Evolutionary conservation across 2,888 invertebrate genomes (phyloP).

Genomic region (Acleris emargana): DNA sequence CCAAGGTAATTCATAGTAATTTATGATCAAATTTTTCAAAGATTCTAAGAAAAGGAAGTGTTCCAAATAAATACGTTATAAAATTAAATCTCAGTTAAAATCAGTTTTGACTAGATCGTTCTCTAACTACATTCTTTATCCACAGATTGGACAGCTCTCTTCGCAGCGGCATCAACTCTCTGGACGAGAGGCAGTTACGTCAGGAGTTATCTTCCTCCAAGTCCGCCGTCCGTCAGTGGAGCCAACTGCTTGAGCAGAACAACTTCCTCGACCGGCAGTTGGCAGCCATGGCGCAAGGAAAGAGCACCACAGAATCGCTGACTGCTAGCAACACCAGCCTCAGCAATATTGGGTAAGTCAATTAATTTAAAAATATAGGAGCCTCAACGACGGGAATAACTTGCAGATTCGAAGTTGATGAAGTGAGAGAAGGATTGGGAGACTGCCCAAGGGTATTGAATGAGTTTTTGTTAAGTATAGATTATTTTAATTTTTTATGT

Average conservation of each 20-base stretch:
- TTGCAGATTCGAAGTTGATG: too few species aligned
- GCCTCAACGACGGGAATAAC: too few species aligned
- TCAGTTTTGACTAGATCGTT: not conserved
- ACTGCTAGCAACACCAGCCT: constrained; percentile 78
- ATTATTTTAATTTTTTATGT: too few species aligned
- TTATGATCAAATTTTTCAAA: too few species aligned
- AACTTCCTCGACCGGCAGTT: constrained; percentile 72
- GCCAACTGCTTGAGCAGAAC: constrained; percentile 76
- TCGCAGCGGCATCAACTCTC: constrained; percentile 76
- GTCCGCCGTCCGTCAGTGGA: constrained; percentile 75
- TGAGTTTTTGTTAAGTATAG: too few species aligned
- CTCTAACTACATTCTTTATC: not conserved
- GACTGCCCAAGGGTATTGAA: too few species aligned
- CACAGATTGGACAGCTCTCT: constrained; percentile 76
- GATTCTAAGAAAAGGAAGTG: too few species aligned
- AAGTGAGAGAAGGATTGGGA: too few species aligned
- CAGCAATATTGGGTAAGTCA: constrained; percentile 75
- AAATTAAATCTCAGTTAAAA: too few species aligned
- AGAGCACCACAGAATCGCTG: constrained; percentile 72
- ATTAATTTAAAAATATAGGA: constrained; percentile 9
- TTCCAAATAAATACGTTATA: too few species aligned
- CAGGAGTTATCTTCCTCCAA: constrained; percentile 76
- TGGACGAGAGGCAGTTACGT: constrained; percentile 76
- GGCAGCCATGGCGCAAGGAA: constrained; percentile 77
- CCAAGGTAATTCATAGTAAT: too few species aligned